Base-by-base conservation (phyloP, 2,797 vertebrate species). In the Coranthus polyacanthus region DNA sequence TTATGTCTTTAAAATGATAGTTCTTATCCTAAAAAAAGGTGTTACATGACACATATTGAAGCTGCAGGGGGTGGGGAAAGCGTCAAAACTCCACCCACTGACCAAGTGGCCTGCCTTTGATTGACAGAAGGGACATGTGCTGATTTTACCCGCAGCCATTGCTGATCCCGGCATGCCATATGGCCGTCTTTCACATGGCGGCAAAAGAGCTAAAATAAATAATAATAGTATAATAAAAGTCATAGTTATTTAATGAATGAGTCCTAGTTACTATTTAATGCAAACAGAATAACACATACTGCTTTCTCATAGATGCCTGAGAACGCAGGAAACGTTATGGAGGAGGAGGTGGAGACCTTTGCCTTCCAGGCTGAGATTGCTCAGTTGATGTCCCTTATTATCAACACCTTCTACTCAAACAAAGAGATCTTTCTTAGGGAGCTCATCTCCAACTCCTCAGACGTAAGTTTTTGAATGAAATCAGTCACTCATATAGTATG, bases 331-430 rank as follows among this genome's bases (percentile, higher is more conserved):
- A 72, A 78, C 5, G 36, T 81, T 13, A 80, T 88, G 89, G 90
- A 90, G 84, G 92, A 94, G 34, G 92, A 94, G 0, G 49, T 80
- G 52, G 90, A 90, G 82, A 94, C 84, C 61, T 89, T 91, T 79
- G 87, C 92, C 56, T 95, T 94, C 75, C 90, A 94, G 84, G 90
- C 90, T 86, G 92, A 95, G 84, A 94, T 92, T 10, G 91, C 88
- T 84, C 94, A 94, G 88, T 78, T 94, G 11, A 95, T 94, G 91
- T 94, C 93, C 10, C 88, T 94, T 10, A 92, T 95, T 37, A 94
- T 92, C 72, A 93, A 94, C 77, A 93, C 92, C 67, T 94, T 91
- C 70, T 94, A 89, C 72, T 93, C 88, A 69, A 95, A 92, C 83
- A 94, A 92, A 74, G 93, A 95, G 80, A 93, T 85, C 78, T 92